Evolutionary conservation across 2,797 vertebrate species (phyloP), one percentile per base, ranked within the genome.

Genomic region (Xenops minutus): DNA sequence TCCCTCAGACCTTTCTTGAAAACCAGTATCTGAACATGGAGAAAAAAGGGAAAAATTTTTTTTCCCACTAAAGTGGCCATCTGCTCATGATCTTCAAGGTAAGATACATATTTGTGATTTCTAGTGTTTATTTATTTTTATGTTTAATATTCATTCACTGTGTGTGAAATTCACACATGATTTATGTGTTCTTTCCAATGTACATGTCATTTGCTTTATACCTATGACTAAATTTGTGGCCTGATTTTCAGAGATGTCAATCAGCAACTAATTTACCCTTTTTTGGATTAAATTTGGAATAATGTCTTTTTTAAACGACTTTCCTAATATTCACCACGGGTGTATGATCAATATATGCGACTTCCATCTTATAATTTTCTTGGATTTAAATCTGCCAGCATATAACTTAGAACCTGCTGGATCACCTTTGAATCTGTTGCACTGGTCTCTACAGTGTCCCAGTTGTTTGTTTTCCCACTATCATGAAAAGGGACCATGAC

Each of bases 11-110:
- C 2, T 22, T 39, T 58, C 43, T 63, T 20, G 29, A 59, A 94
- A 77, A 55, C 6, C 3, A 14, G 1, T 3, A 10, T 29, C 29
- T 66, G 55, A 63, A 55, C 0, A 2, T 2, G 4, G 22, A 39
- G 26, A 44, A 59, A 29, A 12, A 10, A 80, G 24, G 30, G 22
- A 36, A 23, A 43, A 14, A 0, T 3, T 62, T 79, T 62, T 79
- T 91, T 76, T 24, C 14, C 10, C 9, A 27, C 8, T 63, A 62
- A 9, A 34, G 7, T 48, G n/a, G 13, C 20, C 14, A 29, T 41
- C 36, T 51, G 14, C 10, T 89, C 22, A 27, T 63, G 36, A 46
- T 77, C 17, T 73, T 88, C 17, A 34, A 10, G 30, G 7, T 30
- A 73, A 77, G 30, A 59, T 14, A 18, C 1, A 18, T 51, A 34